Percentiles rank a stretch among this genome's conserved stretches.
phyloP scores from a whole-genome alignment of 2,797 vertebrate species.

The Girardinus metallicus region DNA sequence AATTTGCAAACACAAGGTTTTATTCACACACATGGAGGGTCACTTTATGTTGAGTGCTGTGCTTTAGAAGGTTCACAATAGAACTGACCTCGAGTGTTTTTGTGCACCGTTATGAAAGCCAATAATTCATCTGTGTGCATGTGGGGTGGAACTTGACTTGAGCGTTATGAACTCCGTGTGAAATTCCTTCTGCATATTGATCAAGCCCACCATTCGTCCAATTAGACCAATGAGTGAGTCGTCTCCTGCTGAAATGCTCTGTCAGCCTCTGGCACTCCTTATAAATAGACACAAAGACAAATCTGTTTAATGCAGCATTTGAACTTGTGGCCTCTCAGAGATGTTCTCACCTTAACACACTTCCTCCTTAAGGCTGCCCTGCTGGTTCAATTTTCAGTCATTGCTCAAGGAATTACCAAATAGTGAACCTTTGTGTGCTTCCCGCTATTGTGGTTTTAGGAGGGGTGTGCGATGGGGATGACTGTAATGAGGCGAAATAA shows the following conservation, averaged over 20 bases:
- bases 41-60: slow-evolving; percentile 28
- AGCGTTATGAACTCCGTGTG: slow-evolving; percentile 30
- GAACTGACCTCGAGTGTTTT: slow-evolving; percentile 1
- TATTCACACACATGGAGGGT: slow-evolving; percentile 15
- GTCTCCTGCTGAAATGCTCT: slow-evolving; percentile 37
- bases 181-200: slow-evolving; percentile 45
- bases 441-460: slow-evolving; percentile 19
- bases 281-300: slow-evolving; percentile 61
- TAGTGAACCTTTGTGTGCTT: neutral
- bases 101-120: slow-evolving; percentile 6
- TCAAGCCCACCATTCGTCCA: slow-evolving; percentile 11
- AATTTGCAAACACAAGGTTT: slow-evolving; percentile 6
- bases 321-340: slow-evolving; percentile 52
- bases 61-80: slow-evolving; percentile 35
- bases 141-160: slow-evolving; percentile 12
- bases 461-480: neutral
- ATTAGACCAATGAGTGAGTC: neutral
- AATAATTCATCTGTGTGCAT: slow-evolving; percentile 19
- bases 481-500: neutral
- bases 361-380: slow-evolving; percentile 17
- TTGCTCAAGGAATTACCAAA: slow-evolving; percentile 9
- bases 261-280: slow-evolving; percentile 37
- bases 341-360: slow-evolving; percentile 42
- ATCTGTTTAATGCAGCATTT: slow-evolving; percentile 53
- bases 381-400: slow-evolving; percentile 1